Base-by-base conservation (phyloP, 2,888 invertebrate species). In the Rhodophaea formosa region DNA sequence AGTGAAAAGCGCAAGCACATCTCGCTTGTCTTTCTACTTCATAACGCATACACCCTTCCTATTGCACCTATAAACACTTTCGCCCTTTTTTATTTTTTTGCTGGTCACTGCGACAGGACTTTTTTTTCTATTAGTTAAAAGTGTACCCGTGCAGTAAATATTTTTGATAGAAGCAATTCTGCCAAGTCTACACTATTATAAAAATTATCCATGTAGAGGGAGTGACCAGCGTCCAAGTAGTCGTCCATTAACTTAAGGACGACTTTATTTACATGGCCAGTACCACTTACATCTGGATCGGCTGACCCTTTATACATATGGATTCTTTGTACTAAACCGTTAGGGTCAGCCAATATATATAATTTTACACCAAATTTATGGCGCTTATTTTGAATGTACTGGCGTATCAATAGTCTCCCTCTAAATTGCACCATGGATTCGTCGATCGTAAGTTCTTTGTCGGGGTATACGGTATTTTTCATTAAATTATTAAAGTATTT, bases 301-400 rank as follows among this genome's bases (percentile, higher is more conserved):
- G 32, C 15, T 30, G 56, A 39, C 6, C 52, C 45, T 56, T 59
- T 59, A 35, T 56, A 59, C 59, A 56, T 59, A n/a, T 59, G 59
- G 0, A 55, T 2, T 29, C 29, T 52, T 16, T 56, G 45, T 1
- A 57, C 51, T 14, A 51, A 45, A n/a, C 51, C 43, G 12, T 42
- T 52, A 44, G 51, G 57, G 17, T 52, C 57, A 45, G 57, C 52
- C 16, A 57, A 52, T 8, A 52, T 15, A 29, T 57, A 57, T n/a
- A 57, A 45, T 51, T 57, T 57, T 43, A 57, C 23, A 30, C 51
- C 51, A 16, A 51, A 51, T 44, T 52, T 32, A 44, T 52, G 32
- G 43, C 42, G 12, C 52, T 23, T 52, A 44, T 45, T 14, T 29
- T 43, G 15, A 42, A 15, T 51, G 42, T 14, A 59, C 52, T 30